phyloP scores from a whole-genome alignment of 2,797 vertebrate genomes.

The Gambusia yucatana region DNA sequence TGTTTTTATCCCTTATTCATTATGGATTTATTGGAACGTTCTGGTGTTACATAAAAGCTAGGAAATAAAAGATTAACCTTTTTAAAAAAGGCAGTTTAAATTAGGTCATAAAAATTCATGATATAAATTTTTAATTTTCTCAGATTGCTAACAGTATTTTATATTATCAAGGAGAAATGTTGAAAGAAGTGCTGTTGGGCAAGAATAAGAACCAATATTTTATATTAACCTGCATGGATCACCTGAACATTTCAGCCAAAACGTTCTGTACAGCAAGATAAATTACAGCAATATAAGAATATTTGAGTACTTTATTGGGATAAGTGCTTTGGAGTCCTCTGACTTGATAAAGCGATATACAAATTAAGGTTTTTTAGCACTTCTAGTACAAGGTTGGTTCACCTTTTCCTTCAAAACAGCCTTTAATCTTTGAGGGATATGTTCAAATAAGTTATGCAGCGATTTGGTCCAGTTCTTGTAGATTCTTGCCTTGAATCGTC shows the following conservation, averaged over 20 bases:
- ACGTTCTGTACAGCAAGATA: background rate
- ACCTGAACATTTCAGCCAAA: background rate
- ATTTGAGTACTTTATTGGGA: background rate
- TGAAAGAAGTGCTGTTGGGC: background rate
- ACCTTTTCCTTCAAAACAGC: background rate
- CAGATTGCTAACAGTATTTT: background rate
- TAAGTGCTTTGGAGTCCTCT: background rate
- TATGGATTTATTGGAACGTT: background rate
- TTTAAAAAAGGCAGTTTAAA: background rate
- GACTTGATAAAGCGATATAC: background rate
- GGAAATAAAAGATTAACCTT: background rate
- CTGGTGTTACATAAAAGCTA: background rate
- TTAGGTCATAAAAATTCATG: background rate
- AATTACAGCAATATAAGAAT: background rate
- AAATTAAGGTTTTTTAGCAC: no score
- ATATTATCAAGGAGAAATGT: background rate
- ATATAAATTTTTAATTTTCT: background rate
- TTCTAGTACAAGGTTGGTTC: background rate
- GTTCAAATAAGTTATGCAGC: background rate
- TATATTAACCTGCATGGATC: background rate
- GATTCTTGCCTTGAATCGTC: constrained; percentile 47
- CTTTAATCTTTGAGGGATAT: background rate
- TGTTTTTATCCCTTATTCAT: background rate
- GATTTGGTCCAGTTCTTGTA: background rate
- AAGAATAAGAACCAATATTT: background rate